Conservation (phyloP, 2,113 vertebrate genomes). For the Heterotilapia buettikoferi region DNA sequence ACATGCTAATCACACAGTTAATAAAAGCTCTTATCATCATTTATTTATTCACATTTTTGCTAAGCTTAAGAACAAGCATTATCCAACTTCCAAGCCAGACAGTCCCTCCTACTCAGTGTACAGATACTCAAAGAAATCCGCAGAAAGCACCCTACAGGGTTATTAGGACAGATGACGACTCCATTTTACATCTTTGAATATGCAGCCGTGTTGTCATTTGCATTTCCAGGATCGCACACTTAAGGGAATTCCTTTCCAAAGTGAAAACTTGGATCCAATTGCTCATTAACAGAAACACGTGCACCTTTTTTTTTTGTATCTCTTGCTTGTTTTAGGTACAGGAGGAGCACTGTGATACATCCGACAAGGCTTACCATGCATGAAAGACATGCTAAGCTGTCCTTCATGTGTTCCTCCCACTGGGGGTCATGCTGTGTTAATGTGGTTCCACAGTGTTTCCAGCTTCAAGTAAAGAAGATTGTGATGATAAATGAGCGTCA, state of each 20-base stretch:
- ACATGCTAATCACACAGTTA: conserved; percentile 22
- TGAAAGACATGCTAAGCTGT: conserved; percentile 62
- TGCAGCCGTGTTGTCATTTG: conserved; percentile 41
- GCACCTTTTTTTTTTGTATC: not conserved
- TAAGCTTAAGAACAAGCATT: conserved; percentile 1
- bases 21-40: not conserved
- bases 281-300: conserved; percentile 37
- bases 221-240: conserved; percentile 37
- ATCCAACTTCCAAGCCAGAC: conserved; percentile 14
- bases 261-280: conserved; percentile 16
- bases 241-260: conserved; percentile 32
- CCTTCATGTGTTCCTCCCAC: conserved; percentile 60
- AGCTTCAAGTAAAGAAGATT: not conserved
- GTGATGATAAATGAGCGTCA: conserved; percentile 1
- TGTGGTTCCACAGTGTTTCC: conserved; percentile 2
- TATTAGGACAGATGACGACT: conserved; percentile 36
- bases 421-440: conserved; percentile 36
- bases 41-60: not conserved
- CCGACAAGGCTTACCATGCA: conserved; percentile 31
- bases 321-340: conserved; percentile 45
- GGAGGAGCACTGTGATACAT: conserved; percentile 30
- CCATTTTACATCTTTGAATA: conserved; percentile 40
- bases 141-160: conserved; percentile 2
- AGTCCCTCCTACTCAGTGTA: conserved; percentile 20
- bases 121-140: conserved; percentile 13